Percentiles rank a stretch among this genome's conserved stretches.
Evolutionary conservation across 2,113 vertebrate genomes (phyloP).

Genomic region (Pelodiscus sinensis): DNA sequence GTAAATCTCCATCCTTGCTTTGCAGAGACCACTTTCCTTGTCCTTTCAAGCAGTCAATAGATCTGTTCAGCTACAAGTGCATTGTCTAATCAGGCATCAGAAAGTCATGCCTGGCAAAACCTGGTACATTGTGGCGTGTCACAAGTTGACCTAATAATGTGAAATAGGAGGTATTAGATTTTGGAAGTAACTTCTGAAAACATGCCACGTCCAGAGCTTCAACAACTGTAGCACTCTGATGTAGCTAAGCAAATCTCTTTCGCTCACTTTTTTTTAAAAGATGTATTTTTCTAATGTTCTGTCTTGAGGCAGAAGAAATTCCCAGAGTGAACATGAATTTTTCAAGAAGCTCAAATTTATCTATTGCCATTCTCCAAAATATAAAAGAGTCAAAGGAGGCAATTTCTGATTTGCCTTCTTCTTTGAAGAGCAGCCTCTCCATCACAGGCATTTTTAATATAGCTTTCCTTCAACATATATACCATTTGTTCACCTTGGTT

Average conservation of each 20-base stretch:
- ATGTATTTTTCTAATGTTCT: slow-evolving; percentile 52
- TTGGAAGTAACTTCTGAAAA: background rate
- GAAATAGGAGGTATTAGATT: background rate
- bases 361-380: slow-evolving; percentile 42
- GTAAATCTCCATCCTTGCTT: background rate
- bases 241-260: background rate
- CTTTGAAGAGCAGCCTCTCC: background rate
- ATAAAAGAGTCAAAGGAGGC: slow-evolving; percentile 27
- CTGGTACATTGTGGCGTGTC: background rate
- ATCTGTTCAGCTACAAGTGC: background rate
- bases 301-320: slow-evolving; percentile 52
- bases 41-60: background rate
- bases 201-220: background rate
- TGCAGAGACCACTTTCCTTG: background rate
- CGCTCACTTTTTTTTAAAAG: background rate
- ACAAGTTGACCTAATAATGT: background rate
- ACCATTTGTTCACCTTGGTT: background rate
- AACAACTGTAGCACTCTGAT: background rate
- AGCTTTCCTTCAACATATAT: background rate
- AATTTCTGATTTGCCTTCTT: slow-evolving; percentile 27
- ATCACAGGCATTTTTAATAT: slow-evolving; percentile 12
- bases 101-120: background rate
- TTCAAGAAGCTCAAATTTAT: slow-evolving; percentile 53
- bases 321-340: slow-evolving; percentile 60
- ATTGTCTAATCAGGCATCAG: background rate